Conservation (phyloP, 2,797 vertebrate species). For the Psittacula echo region DNA sequence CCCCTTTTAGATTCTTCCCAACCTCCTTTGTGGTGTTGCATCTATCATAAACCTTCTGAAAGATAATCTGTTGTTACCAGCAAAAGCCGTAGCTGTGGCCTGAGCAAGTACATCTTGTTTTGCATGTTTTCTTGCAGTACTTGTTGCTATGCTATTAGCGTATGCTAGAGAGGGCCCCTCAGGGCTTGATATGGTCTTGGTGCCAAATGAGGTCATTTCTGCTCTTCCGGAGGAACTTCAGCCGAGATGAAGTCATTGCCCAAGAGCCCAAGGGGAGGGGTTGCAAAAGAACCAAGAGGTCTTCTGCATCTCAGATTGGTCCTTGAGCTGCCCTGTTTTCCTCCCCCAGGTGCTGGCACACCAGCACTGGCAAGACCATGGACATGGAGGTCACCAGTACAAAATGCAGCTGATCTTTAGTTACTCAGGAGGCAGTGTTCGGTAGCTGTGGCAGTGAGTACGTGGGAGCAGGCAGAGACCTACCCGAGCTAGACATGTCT, state of each 20-base stretch:
- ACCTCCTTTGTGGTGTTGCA: background rate
- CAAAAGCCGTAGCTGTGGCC: rapidly evolving
- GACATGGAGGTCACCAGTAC: background rate
- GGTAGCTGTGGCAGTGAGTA: background rate
- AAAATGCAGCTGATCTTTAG: background rate
- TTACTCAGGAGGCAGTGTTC: background rate
- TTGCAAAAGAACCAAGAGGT: background rate
- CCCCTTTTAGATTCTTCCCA: background rate
- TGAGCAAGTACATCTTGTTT: background rate
- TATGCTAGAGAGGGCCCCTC: background rate
- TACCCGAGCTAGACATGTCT: rapidly evolving
- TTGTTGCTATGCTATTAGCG: background rate
- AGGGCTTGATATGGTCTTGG: rapidly evolving
- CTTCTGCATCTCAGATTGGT: background rate
- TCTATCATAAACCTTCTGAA: background rate
- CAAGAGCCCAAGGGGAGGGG: background rate
- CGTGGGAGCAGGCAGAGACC: background rate
- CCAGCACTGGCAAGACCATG: background rate
- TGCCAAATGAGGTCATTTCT: constrained; percentile 22
- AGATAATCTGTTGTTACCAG: background rate
- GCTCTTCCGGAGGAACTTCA: background rate
- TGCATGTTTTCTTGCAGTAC: background rate
- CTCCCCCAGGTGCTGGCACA: background rate
- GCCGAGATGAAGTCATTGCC: background rate
- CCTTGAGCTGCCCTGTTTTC: background rate